Conservation (phyloP, 2,797 vertebrate species). For the Columba guinea region DNA sequence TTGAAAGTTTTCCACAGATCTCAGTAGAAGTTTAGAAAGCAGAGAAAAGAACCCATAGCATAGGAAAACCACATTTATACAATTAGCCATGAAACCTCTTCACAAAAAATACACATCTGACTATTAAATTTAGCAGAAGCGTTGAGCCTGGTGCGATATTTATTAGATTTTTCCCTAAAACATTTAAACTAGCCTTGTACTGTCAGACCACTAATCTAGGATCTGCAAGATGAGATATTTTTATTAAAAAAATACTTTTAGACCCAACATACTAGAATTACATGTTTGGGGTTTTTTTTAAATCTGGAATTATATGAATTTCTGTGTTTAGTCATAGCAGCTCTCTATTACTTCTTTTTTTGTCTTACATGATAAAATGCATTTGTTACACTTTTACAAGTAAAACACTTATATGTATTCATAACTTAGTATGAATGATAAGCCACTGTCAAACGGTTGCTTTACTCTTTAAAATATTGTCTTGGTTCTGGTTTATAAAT, state of each 20-base stretch:
- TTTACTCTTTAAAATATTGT: background rate
- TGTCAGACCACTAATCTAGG: fast-evolving
- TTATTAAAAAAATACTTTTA: background rate
- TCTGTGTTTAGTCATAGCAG: background rate
- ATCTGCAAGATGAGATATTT: background rate
- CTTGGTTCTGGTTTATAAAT: background rate
- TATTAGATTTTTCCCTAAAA: background rate
- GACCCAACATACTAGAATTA: background rate
- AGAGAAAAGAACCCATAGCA: background rate
- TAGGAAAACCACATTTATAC: background rate
- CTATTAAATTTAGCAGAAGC: background rate
- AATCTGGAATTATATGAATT: background rate
- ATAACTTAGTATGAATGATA: background rate
- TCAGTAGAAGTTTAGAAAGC: background rate
- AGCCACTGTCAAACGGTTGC: background rate
- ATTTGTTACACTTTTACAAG: background rate
- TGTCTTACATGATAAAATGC: background rate
- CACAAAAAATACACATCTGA: background rate
- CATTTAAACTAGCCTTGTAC: background rate
- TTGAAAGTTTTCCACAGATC: background rate
- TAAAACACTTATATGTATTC: background rate
- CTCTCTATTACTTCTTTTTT: background rate
- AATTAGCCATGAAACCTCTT: background rate
- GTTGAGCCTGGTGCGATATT: background rate
- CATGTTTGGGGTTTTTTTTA: too few species aligned